Conservation (phyloP, 2,888 invertebrate genomes). For the Leptinotarsa rubiginosa region DNA sequence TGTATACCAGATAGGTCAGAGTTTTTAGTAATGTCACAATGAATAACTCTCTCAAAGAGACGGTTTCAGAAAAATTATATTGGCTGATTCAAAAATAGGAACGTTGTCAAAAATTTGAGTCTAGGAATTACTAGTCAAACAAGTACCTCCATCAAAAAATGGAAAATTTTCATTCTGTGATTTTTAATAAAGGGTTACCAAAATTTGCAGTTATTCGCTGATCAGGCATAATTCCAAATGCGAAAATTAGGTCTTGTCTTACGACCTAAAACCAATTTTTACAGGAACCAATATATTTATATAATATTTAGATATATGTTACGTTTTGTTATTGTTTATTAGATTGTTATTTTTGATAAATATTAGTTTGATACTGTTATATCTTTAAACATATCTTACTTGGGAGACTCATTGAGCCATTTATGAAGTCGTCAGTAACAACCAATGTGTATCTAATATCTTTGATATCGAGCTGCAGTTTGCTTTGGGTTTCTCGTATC, state of each 20-base stretch:
- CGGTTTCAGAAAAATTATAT: background rate
- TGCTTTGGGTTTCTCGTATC: constrained; percentile 30
- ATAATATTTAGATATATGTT: constrained; percentile 6
- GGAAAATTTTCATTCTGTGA: background rate
- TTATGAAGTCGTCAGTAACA: background rate
- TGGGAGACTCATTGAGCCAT: background rate
- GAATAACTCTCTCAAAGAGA: no score
- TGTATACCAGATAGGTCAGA: no score
- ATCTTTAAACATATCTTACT: constrained; percentile 8
- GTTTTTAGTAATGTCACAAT: no score
- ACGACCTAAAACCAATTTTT: background rate
- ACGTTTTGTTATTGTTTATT: constrained; percentile 15
- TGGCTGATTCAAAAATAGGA: background rate
- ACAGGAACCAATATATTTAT: background rate
- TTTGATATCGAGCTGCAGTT: constrained; percentile 27
- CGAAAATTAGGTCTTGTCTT: background rate
- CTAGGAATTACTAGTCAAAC: constrained; percentile 7
- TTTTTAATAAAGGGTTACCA: background rate
- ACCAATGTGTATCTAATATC: constrained; percentile 16
- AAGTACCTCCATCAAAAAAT: constrained; percentile 1
- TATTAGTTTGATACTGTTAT: constrained; percentile 3
- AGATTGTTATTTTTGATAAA: constrained; percentile 5
- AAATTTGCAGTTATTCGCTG: background rate
- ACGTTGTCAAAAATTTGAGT: background rate
- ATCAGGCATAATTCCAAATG: constrained; percentile 2